Conservation (phyloP, 2,113 vertebrate species). For the Cyprinus carpio region DNA sequence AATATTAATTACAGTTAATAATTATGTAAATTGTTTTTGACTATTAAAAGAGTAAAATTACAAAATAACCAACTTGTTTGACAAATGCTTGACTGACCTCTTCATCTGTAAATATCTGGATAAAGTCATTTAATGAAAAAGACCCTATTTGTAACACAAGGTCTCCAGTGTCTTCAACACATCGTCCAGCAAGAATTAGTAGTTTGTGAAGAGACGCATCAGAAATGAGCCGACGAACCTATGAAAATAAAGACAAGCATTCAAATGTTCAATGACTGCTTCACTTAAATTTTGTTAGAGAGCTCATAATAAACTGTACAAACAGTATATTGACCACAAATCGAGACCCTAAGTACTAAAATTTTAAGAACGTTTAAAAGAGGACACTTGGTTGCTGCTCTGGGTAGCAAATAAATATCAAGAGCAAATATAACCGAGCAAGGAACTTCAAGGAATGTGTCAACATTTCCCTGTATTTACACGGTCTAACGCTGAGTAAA, state of each 20-base stretch:
- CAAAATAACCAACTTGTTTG: neutral
- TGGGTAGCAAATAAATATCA: neutral
- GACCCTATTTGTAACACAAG: constrained; percentile 84
- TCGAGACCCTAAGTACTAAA: neutral
- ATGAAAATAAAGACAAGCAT: constrained; percentile 5
- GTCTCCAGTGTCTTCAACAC: constrained; percentile 84
- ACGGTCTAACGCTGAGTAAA: neutral
- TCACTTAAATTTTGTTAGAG: neutral
- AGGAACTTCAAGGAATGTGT: neutral
- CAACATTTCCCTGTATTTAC: constrained; percentile 13
- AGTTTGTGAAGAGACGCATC: constrained; percentile 85
- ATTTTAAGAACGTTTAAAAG: neutral
- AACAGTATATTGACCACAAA: neutral
- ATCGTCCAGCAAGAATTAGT: constrained; percentile 86
- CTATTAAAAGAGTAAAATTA: neutral
- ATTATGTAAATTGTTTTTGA: neutral
- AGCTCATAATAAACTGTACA: neutral
- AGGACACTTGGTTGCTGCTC: neutral
- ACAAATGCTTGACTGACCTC: constrained; percentile 74
- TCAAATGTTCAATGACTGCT: neutral
- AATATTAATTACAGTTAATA: too few relatives aligned
- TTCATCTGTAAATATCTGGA: constrained; percentile 84
- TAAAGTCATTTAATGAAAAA: constrained; percentile 83
- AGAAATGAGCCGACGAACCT: constrained; percentile 87
- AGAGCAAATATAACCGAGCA: neutral